A percentile compares a stretch with the other conserved stretches of the same genome.
phyloP scores from a whole-genome alignment of 2,888 invertebrate genomes.

The Scaptomyza cyrtandrae region DNA sequence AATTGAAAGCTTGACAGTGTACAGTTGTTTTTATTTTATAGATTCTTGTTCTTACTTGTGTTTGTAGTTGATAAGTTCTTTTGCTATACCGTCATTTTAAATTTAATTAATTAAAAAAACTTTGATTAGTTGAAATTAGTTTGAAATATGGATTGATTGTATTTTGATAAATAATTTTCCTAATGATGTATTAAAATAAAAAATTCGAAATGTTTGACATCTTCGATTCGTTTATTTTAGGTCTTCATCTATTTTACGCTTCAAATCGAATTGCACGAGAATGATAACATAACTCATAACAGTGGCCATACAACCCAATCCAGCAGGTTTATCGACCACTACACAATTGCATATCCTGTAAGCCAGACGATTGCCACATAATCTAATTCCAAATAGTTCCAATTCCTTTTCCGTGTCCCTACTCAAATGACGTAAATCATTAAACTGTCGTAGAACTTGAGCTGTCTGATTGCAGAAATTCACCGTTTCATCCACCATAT shows the following conservation, averaged over 20 bases:
- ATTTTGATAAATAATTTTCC: too few species aligned
- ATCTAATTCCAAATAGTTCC: slow-evolving; percentile 39
- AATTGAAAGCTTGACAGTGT: neutral
- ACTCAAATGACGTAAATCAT: slow-evolving; percentile 19
- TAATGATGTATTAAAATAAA: too few species aligned
- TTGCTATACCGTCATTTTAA: too few species aligned
- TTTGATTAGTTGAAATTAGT: too few species aligned
- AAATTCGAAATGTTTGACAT: too few species aligned
- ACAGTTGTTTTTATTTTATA: neutral
- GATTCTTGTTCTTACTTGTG: too few species aligned
- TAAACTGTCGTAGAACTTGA: slow-evolving; percentile 51
- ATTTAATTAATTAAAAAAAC: too few species aligned
- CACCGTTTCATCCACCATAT: slow-evolving; percentile 48
- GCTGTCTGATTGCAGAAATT: slow-evolving; percentile 54
- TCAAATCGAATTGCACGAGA: slow-evolving; percentile 72
- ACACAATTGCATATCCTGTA: slow-evolving; percentile 49
- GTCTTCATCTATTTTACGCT: neutral
- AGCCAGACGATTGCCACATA: slow-evolving; percentile 42
- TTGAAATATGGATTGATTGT: too few species aligned
- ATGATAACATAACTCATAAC: slow-evolving; percentile 56
- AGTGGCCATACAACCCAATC: slow-evolving; percentile 41
- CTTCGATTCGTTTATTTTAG: neutral
- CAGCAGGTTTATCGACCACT: slow-evolving; percentile 50
- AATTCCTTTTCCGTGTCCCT: slow-evolving; percentile 41
- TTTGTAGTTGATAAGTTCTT: neutral